Evolutionary conservation across 2,797 vertebrate genomes (phyloP), one percentile per base, ranked within the genome.

Genomic region (Muscicapa striata): DNA sequence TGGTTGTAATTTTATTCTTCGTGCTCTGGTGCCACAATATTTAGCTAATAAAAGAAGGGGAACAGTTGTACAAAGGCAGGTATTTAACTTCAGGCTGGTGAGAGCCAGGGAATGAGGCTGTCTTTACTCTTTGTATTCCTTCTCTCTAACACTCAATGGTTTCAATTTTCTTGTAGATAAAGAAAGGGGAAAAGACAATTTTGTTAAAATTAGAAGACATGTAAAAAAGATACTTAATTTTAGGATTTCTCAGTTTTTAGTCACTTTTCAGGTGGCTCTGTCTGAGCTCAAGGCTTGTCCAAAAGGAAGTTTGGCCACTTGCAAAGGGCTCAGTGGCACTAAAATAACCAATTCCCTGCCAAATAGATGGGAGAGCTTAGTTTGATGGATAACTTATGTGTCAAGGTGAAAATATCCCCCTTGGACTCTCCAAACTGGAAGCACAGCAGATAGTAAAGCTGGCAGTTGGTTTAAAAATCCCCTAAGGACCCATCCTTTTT

Each of bases 41-140:
- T 96, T 89, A 90, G 83, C 75, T 86, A 30, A 69, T 87, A 89
- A 93, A 93, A 92, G 73, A 62, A 92, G 80, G 70, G 84, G 55
- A 82, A 9, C 46, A 30, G 23, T 84, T 83, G 87, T 87, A 84
- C 89, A 87, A 93, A 96, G 81, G 90, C 89, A 74, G 67, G 81
- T 91, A 85, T 93, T 91, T 73, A 66, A 73, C 80, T 81, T 22
- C 58, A 93, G 77, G 67, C 70, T 54, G 0, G 5, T 38, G 87
- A 69, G 90, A 62, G 36, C 3, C 0, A 17, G 30, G 48, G 22
- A 51, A 2, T 13, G 70, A 30, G 27, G 3, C 6, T 45, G 51
- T 48, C 32, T 1, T 61, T n/a, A 0, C 26, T 36, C 45, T 80
- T 74, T 10, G 15, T 38, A 15, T 45, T 69, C 55, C 66, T 87